These are phyloP conservation scores for Hippocampus guttulatus DNA, from an alignment of 2,113 vertebrate species.

Conservation along the genomic window DNA sequence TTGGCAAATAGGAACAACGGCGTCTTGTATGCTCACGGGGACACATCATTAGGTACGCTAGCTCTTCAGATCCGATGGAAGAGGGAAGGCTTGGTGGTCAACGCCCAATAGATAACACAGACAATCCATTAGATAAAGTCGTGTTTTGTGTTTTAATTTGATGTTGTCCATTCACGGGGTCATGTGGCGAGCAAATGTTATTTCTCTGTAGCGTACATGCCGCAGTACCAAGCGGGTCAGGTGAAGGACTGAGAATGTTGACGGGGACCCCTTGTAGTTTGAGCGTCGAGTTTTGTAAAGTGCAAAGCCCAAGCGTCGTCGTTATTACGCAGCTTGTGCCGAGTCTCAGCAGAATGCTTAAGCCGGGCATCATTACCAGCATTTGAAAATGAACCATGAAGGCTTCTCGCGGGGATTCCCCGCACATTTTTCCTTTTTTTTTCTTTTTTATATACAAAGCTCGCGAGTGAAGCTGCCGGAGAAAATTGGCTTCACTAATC, in stretches of 20 bases:
- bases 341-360: slow-evolving; percentile 1
- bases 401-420: slow-evolving; percentile 32
- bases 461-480: slow-evolving; percentile 27
- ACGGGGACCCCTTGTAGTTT: background rate
- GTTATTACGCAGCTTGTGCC: background rate
- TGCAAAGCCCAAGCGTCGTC: background rate
- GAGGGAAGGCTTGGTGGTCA: background rate
- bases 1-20: slow-evolving; percentile 23
- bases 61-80: background rate
- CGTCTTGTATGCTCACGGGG: slow-evolving; percentile 9
- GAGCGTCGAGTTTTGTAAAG: background rate
- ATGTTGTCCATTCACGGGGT: too few relatives aligned
- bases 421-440: slow-evolving; percentile 14
- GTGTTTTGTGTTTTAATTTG: too few relatives aligned
- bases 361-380: slow-evolving; percentile 52
- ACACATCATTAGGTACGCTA: background rate
- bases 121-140: too few relatives aligned
- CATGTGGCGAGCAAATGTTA: too few relatives aligned
- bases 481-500: slow-evolving; percentile 33
- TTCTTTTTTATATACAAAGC: slow-evolving; percentile 33
- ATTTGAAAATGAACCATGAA: slow-evolving; percentile 48
- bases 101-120: too few relatives aligned
- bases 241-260: background rate
- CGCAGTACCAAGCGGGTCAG: background rate
- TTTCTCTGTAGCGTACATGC: background rate